Evolutionary conservation across 2,797 vertebrate species (phyloP).

Genomic region (Varecia variegata): DNA sequence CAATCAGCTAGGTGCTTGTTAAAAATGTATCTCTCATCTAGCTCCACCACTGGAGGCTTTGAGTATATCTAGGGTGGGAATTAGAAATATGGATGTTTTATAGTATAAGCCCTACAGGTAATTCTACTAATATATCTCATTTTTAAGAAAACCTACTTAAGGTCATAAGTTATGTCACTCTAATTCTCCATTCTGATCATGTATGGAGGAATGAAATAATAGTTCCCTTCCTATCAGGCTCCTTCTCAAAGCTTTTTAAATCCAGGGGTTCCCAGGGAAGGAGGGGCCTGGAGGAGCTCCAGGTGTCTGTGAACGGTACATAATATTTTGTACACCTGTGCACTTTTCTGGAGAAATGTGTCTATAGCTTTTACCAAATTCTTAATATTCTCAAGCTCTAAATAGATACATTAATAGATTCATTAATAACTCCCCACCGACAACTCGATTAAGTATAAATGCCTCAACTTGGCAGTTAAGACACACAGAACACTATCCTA

Average conservation of each 20-base stretch:
- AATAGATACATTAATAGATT: neutral
- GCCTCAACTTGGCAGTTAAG: neutral
- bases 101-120: neutral
- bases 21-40: neutral
- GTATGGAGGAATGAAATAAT: neutral
- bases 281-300: neutral
- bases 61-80: neutral
- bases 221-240: neutral
- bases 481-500: neutral
- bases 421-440: neutral
- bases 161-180: neutral
- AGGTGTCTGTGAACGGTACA: neutral
- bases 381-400: neutral
- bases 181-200: neutral
- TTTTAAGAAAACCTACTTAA: slow-evolving; percentile 9
- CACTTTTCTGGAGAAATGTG: neutral
- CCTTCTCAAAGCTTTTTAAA: neutral
- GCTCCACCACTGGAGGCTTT: neutral
- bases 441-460: neutral
- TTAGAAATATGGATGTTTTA: neutral
- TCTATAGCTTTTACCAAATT: neutral
- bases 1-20: neutral
- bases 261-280: neutral
- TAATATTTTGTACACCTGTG: neutral
- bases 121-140: neutral